Evolutionary conservation across 2,888 invertebrate genomes (phyloP).

Genomic region (Gibbula magus): DNA sequence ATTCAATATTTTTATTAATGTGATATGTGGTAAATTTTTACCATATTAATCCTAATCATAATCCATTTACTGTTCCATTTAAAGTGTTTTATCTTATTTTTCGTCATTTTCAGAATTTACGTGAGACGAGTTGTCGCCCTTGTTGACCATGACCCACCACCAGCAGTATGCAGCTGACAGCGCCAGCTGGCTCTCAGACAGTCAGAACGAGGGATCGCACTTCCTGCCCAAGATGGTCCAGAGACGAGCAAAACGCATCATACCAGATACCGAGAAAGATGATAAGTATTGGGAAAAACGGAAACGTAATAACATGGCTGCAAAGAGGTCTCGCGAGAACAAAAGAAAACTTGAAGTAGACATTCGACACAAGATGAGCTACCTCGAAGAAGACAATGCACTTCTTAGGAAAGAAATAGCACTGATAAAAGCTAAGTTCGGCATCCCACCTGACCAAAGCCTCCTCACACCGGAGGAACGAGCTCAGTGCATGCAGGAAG

Average conservation of each 20-base stretch:
- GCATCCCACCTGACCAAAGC: constrained; percentile 48
- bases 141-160: constrained; percentile 19
- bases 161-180: constrained; percentile 14
- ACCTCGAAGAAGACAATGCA: constrained; percentile 59
- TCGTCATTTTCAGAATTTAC: neutral
- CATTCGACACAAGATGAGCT: constrained; percentile 45
- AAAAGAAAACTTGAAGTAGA: constrained; percentile 51
- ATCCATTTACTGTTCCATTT: no score
- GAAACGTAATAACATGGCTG: constrained; percentile 63
- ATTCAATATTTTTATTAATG: no score
- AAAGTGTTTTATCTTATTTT: neutral
- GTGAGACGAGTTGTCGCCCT: neutral
- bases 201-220: neutral
- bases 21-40: no score
- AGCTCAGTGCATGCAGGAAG: constrained; percentile 43
- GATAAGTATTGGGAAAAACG: constrained; percentile 63
- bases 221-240: constrained; percentile 43
- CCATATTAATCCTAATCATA: no score
- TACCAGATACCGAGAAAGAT: constrained; percentile 59
- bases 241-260: constrained; percentile 48
- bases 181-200: constrained; percentile 12
- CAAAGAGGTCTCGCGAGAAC: constrained; percentile 63
- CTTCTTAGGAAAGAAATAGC: constrained; percentile 54
- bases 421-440: constrained; percentile 51
- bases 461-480: constrained; percentile 51